Conservation (phyloP, 2,888 invertebrate genomes). For the Automeris io region DNA sequence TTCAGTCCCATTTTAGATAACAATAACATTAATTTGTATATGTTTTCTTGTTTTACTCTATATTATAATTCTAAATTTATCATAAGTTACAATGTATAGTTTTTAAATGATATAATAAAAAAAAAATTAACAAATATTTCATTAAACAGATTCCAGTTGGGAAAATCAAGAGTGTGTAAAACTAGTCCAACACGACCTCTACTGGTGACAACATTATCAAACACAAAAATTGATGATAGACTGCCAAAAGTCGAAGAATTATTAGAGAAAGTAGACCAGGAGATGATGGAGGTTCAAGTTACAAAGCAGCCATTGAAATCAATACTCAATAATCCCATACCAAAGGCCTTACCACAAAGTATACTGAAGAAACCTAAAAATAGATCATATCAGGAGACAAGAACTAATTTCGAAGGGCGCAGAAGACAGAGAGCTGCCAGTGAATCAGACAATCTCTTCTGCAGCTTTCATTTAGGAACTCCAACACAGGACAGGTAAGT, state of each 20-base stretch:
- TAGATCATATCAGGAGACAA: slow-evolving; percentile 44
- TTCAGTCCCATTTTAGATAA: too few species aligned
- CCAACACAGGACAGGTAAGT: slow-evolving; percentile 59
- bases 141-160: slow-evolving; percentile 47
- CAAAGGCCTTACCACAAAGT: slow-evolving; percentile 54
- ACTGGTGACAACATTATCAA: slow-evolving; percentile 56
- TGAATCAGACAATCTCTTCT: slow-evolving; percentile 66
- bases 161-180: slow-evolving; percentile 53
- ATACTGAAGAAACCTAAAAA: slow-evolving; percentile 66
- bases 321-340: slow-evolving; percentile 64
- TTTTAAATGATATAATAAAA: not conserved
- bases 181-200: slow-evolving; percentile 54
- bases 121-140: slow-evolving; percentile 4
- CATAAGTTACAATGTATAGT: too few species aligned
- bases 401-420: slow-evolving; percentile 46
- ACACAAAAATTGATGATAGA: slow-evolving; percentile 56
- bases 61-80: too few species aligned
- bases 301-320: slow-evolving; percentile 64
- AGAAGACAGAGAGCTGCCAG: slow-evolving; percentile 66
- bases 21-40: too few species aligned
- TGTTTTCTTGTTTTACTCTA: too few species aligned
- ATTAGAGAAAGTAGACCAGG: slow-evolving; percentile 61
- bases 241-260: slow-evolving; percentile 70
- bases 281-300: slow-evolving; percentile 55
- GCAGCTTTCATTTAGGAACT: slow-evolving; percentile 41